These are phyloP conservation scores for Cephus cinctus DNA, from an alignment of 1,140 invertebrate species.

Conservation along the genomic window DNA sequence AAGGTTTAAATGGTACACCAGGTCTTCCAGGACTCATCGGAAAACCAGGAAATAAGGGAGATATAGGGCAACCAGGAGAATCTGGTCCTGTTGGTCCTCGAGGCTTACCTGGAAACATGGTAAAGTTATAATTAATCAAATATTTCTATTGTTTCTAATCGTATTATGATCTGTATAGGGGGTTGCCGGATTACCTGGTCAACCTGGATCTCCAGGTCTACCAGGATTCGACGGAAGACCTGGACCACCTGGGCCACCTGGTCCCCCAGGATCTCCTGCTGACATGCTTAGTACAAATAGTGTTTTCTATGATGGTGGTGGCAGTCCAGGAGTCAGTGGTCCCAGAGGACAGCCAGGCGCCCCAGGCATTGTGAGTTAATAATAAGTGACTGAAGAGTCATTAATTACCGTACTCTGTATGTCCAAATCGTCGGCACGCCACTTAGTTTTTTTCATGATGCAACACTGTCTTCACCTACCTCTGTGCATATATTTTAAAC, in stretches of 20 bases:
- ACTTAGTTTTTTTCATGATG: too few relatives aligned
- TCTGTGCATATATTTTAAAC: too few relatives aligned
- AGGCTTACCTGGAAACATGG: constrained; percentile 61
- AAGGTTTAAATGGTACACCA: constrained; percentile 33
- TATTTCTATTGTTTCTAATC: constrained; percentile 14
- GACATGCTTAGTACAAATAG: constrained; percentile 30
- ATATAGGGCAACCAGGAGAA: constrained; percentile 51
- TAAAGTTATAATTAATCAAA: constrained; percentile 23
- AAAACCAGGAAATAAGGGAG: constrained; percentile 52
- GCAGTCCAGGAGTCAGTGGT: constrained; percentile 46
- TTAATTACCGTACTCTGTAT: too few relatives aligned
- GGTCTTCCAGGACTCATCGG: constrained; percentile 44
- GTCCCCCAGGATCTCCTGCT: constrained; percentile 50
- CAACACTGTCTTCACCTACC: too few relatives aligned
- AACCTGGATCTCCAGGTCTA: constrained; percentile 44
- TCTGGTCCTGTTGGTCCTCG: constrained; percentile 64
- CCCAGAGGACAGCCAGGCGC: constrained; percentile 49
- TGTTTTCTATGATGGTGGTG: constrained; percentile 16
- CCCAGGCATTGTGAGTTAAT: constrained; percentile 44
- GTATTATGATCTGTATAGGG: too few relatives aligned
- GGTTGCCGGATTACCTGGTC: constrained; percentile 50
- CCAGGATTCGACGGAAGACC: constrained; percentile 32
- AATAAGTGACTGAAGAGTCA: too few relatives aligned
- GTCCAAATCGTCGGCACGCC: too few relatives aligned
- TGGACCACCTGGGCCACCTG: constrained; percentile 42